phyloP scores from a whole-genome alignment of 2,113 vertebrate genomes.

The Parotia lawesii region DNA sequence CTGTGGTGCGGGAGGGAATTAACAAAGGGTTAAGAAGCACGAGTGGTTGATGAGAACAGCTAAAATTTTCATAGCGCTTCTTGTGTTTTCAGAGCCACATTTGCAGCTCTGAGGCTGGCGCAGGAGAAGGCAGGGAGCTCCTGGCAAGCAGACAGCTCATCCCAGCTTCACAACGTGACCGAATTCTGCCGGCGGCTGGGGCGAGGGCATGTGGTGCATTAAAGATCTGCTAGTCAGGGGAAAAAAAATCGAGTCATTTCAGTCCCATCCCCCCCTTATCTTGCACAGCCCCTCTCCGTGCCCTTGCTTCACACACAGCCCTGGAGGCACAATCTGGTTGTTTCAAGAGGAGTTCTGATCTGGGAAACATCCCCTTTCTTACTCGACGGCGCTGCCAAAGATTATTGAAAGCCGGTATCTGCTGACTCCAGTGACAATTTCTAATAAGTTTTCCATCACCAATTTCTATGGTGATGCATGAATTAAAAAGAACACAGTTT shows the following conservation, averaged over 20 bases:
- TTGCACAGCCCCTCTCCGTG: neutral
- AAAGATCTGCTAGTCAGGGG: neutral
- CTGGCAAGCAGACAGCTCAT: neutral
- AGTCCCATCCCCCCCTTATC: fast-evolving
- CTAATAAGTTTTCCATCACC: conserved; percentile 35
- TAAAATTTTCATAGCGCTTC: neutral
- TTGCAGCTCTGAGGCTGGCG: fast-evolving
- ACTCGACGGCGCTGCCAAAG: neutral
- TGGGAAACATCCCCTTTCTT: neutral
- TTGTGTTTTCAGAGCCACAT: neutral
- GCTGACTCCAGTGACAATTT: conserved; percentile 26
- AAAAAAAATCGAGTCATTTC: fast-evolving
- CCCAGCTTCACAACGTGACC: neutral
- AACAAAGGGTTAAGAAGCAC: neutral
- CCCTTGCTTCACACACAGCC: neutral
- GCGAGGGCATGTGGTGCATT: fast-evolving
- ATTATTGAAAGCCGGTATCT: neutral
- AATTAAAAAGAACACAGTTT: conserved; percentile 3
- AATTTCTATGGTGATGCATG: conserved; percentile 32
- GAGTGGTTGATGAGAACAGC: neutral
- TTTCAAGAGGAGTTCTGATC: neutral
- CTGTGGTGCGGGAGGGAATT: neutral
- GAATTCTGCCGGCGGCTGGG: neutral
- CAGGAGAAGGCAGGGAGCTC: neutral
- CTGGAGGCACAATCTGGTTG: neutral